phyloP scores from a whole-genome alignment of 1,140 invertebrate genomes.

The Xylocopa sonorina region DNA sequence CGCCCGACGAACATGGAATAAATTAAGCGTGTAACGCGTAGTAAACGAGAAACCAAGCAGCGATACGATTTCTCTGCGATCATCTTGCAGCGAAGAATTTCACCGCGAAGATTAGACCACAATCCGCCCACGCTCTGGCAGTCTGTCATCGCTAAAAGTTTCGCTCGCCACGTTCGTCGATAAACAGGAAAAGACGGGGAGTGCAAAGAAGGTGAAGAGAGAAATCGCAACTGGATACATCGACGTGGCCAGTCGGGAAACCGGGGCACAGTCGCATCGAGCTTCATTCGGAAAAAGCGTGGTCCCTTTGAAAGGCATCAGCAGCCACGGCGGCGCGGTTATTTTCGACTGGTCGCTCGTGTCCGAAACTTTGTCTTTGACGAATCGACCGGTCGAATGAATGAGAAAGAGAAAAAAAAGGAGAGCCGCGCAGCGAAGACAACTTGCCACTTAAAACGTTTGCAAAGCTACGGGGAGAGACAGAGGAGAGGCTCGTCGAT shows the following conservation, averaged over 20 bases:
- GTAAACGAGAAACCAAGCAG: background rate
- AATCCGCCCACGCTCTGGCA: background rate
- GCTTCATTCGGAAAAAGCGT: constrained; percentile 26
- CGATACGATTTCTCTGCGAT: background rate
- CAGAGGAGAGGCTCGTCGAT: constrained; percentile 51
- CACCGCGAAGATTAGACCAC: background rate
- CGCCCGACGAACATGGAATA: constrained; percentile 57
- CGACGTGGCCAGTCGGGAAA: background rate
- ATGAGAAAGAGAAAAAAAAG: constrained; percentile 56
- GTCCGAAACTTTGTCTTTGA: constrained; percentile 70
- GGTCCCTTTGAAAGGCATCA: constrained; percentile 37
- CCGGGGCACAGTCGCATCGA: background rate
- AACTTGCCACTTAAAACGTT: constrained; percentile 77
- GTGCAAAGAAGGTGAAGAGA: background rate
- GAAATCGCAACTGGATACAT: constrained; percentile 4
- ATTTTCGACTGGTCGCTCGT: constrained; percentile 44
- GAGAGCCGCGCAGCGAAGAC: constrained; percentile 58
- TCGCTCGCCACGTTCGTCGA: no score
- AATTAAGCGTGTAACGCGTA: constrained; percentile 47
- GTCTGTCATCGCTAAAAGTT: constrained; percentile 2
- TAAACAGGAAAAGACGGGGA: background rate
- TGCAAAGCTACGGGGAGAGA: constrained; percentile 55
- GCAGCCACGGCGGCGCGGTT: constrained; percentile 29
- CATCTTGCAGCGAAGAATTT: background rate
- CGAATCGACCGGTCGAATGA: constrained; percentile 63